A percentile compares a stretch with the other conserved stretches of the same genome.
Evolutionary conservation across 2,888 invertebrate genomes (phyloP).

Genomic region (Noctua janthe): DNA sequence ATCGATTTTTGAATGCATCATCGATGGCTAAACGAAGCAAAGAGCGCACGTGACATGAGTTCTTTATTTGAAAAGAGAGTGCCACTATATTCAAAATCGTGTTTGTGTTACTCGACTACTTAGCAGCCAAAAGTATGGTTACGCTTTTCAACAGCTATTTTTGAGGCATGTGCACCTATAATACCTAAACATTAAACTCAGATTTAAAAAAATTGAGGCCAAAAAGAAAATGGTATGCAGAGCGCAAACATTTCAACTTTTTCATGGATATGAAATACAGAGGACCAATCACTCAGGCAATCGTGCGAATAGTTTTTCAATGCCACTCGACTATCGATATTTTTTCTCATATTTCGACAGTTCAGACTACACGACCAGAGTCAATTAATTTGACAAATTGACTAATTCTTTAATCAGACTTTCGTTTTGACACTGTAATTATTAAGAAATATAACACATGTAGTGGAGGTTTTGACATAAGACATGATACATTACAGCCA

Average conservation of each 20-base stretch:
- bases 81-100: background rate
- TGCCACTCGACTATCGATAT: background rate
- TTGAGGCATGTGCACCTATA: background rate
- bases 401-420: background rate
- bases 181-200: too few species aligned
- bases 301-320: conserved; percentile 1
- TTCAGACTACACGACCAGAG: background rate
- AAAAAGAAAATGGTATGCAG: background rate
- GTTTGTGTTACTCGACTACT: background rate
- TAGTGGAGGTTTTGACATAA: conserved; percentile 17
- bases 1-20: conserved; percentile 7
- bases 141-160: background rate
- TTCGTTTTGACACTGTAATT: conserved; percentile 1
- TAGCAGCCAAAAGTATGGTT: background rate
- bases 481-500: conserved; percentile 28
- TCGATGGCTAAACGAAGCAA: conserved; percentile 10
- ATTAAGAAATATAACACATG: conserved; percentile 29
- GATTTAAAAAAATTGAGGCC: too few species aligned
- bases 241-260: conserved; percentile 4
- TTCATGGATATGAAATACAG: background rate
- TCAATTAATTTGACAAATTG: conserved; percentile 6
- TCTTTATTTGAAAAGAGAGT: background rate
- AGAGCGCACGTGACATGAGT: conserved; percentile 3
- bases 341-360: background rate
- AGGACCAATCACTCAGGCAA: conserved; percentile 3